These are phyloP conservation scores for Scylla paramamosain DNA, from an alignment of 1,140 invertebrate genomes.

Conservation along the genomic window DNA sequence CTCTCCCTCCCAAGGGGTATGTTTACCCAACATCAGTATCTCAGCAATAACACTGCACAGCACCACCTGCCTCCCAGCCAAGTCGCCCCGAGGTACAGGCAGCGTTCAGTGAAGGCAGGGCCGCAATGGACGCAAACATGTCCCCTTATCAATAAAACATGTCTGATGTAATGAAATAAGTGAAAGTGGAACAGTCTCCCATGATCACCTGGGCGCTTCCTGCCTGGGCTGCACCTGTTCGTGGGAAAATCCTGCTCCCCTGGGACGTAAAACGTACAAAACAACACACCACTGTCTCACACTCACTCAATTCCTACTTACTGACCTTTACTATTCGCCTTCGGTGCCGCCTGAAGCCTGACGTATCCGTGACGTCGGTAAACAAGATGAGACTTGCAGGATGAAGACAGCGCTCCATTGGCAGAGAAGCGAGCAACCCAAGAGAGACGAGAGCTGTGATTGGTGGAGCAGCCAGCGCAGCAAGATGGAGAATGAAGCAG, in stretches of 20 bases:
- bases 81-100: neutral
- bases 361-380: conserved; percentile 49
- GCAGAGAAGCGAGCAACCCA: neutral
- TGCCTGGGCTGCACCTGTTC: neutral
- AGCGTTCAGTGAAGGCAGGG: neutral
- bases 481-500: neutral
- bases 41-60: neutral
- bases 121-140: neutral
- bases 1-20: too few species aligned
- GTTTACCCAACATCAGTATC: neutral
- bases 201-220: neutral
- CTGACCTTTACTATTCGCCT: conserved; percentile 32
- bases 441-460: neutral
- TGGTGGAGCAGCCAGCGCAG: neutral
- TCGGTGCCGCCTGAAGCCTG: neutral
- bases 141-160: neutral
- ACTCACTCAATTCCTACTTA: neutral
- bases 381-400: conserved; percentile 22
- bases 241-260: neutral
- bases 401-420: neutral
- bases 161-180: too few species aligned
- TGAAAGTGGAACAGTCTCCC: neutral
- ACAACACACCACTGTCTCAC: neutral
- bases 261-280: neutral
- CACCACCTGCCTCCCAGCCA: neutral